A percentile compares a stretch with the other conserved stretches of the same genome.
These are phyloP conservation scores for Myotis daubentonii DNA, from an alignment of 2,797 vertebrate species.

Conservation along the genomic window DNA sequence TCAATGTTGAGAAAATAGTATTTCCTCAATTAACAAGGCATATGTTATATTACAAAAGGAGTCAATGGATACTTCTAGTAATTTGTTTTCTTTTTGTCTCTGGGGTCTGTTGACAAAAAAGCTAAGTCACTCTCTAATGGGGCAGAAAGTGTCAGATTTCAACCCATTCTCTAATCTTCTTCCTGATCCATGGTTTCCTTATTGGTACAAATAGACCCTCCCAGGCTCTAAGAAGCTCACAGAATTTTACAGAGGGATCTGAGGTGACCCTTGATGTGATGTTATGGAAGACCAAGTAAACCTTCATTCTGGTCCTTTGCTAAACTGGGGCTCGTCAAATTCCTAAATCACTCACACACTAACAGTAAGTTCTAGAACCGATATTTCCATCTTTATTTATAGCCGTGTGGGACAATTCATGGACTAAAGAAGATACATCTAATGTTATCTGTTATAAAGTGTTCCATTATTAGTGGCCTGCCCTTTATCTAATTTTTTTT, in stretches of 20 bases:
- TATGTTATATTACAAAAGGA: background rate
- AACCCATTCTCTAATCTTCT: background rate
- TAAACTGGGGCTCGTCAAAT: background rate
- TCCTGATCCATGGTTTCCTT: background rate
- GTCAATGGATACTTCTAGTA: background rate
- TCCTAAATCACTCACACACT: background rate
- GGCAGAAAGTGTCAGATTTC: background rate
- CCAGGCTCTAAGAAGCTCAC: background rate
- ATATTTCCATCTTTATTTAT: slow-evolving; percentile 23
- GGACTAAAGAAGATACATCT: background rate
- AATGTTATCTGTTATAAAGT: background rate
- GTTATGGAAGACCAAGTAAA: background rate
- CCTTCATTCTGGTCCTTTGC: background rate
- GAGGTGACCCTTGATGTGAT: background rate
- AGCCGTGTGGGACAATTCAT: background rate
- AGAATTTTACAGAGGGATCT: background rate
- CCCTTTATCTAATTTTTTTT: background rate
- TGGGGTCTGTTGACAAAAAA: background rate
- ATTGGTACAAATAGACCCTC: background rate
- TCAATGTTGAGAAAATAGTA: background rate
- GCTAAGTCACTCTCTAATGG: background rate
- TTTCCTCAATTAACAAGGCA: slow-evolving; percentile 6
- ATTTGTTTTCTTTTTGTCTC: background rate
- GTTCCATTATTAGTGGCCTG: background rate
- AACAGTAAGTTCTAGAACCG: background rate